These are phyloP conservation scores for Noctilio leporinus DNA, from an alignment of 2,113 vertebrate genomes.

Conservation along the genomic window DNA sequence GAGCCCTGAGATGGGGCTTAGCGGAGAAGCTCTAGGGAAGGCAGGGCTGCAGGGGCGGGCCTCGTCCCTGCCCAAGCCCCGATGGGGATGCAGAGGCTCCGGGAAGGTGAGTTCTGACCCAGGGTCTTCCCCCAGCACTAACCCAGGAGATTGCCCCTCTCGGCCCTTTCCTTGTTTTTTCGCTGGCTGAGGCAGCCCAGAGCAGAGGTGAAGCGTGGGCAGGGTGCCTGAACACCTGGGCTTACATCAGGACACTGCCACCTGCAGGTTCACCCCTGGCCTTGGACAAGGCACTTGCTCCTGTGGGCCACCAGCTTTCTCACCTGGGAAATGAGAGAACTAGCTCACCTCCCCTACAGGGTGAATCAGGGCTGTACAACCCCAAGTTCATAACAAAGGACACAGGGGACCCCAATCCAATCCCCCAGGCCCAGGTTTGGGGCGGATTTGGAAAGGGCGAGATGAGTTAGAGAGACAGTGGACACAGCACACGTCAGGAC, in stretches of 20 bases:
- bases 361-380: neutral
- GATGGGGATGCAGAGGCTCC: neutral
- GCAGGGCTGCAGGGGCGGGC: neutral
- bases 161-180: neutral
- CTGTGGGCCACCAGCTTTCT: neutral
- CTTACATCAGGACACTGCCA: neutral
- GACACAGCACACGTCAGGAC: neutral
- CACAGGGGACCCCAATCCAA: neutral
- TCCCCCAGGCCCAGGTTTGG: neutral
- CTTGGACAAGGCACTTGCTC: conserved; percentile 16
- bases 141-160: neutral
- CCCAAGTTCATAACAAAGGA: neutral
- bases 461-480: neutral
- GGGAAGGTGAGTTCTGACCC: neutral
- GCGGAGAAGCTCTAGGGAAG: neutral
- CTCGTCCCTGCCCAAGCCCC: neutral
- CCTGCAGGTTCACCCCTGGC: neutral
- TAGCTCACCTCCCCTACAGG: neutral
- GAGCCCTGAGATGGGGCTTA: neutral
- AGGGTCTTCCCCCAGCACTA: neutral
- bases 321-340: neutral
- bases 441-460: neutral
- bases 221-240: neutral
- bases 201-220: neutral
- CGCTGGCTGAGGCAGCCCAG: neutral